These are phyloP conservation scores for Lycorma delicatula DNA, from an alignment of 1,140 invertebrate genomes.

Conservation along the genomic window DNA sequence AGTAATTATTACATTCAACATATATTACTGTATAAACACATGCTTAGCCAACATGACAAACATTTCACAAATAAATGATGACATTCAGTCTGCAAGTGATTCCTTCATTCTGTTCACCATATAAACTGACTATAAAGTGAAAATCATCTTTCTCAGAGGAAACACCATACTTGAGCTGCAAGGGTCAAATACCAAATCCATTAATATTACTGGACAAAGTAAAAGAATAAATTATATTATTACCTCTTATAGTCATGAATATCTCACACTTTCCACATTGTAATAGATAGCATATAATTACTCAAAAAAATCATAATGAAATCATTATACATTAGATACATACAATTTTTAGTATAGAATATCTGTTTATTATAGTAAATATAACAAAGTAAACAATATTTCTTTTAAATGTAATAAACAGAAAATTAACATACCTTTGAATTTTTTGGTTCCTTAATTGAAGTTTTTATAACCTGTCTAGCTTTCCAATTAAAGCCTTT, in stretches of 20 bases:
- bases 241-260: background rate
- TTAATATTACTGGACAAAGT: no score
- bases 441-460: constrained; percentile 56
- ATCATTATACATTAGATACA: background rate
- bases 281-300: background rate
- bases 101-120: no score
- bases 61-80: no score
- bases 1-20: no score
- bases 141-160: no score
- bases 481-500: constrained; percentile 69
- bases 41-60: no score
- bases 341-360: background rate
- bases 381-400: background rate
- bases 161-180: no score
- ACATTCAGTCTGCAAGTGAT: no score
- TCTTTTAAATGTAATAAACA: background rate
- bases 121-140: no score
- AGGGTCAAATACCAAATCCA: no score
- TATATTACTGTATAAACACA: no score
- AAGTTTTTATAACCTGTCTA: constrained; percentile 53
- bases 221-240: no score
- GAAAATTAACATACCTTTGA: constrained; percentile 49
- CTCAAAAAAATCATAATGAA: background rate
- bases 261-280: background rate
- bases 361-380: background rate